Evolutionary conservation across 2,113 vertebrate genomes (phyloP), one percentile per base, ranked within the genome.

Genomic region (Thunnus thynnus): DNA sequence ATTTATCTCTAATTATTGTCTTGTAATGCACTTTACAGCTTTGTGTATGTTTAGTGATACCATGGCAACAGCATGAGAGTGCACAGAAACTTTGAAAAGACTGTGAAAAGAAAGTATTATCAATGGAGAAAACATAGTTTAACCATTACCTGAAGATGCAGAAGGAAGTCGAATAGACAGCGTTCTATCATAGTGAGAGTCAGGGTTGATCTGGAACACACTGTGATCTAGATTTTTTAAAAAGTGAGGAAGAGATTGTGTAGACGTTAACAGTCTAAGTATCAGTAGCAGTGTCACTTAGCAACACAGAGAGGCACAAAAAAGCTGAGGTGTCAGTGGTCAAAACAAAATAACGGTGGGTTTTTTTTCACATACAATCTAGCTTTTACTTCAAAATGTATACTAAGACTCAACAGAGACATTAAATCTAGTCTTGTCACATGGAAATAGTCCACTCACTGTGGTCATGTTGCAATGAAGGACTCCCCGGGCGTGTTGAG

Each of bases 91-190:
- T 27, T 20, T 16, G 0, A 27, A 27, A 11, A n/a, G 6, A 9
- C 20, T 12, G 30, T 61, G 36, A 52, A 32, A 72, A 60, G 13
- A 54, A 61, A 10, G 14, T 36, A 16, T 11, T n/a, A 13, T 47
- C 1, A 14, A 3, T 13, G 1, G 1, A 32, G n/a, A 1, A 16
- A 41, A n/a, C 63, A 14, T 3, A n/a, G 25, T 46, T 72, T 27
- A 63, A 78, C 2, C 3, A 44, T 50, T 92, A 93, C 90, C 93
- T 93, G 91, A 65, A 5, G 41, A 5, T 20, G 74, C 25, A 36
- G 85, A 50, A 66, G 72, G 80, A 58, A 51, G 86, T 62, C 3
- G 79, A 4, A 51, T 25, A 12, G 72, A 10, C 14, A 12, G 22
- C 0, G 76, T 25, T 50, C 1, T 76, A 62, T 77, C 78, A 56